Conservation (phyloP, 2,888 invertebrate species). For the Papilio elwesi region DNA sequence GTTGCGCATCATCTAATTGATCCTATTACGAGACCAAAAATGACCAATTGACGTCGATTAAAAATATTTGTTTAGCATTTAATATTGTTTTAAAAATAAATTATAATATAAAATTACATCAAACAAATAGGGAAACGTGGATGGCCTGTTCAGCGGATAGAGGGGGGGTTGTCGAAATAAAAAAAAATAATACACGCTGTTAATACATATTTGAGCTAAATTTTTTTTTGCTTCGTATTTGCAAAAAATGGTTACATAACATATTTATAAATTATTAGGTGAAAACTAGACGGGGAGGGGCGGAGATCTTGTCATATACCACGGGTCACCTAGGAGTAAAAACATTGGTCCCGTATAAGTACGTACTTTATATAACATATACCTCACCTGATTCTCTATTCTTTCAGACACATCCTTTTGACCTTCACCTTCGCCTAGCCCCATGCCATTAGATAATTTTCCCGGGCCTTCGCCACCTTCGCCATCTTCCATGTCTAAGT, state of each 20-base stretch:
- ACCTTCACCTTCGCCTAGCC: slow-evolving; percentile 96
- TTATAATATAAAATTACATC: too few relatives aligned
- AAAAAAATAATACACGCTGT: too few relatives aligned
- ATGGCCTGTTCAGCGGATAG: too few relatives aligned
- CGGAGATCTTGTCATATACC: too few relatives aligned
- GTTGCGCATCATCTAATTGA: slow-evolving; percentile 94
- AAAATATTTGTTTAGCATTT: too few relatives aligned
- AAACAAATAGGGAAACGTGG: too few relatives aligned
- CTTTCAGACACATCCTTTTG: slow-evolving; percentile 97
- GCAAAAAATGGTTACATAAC: too few relatives aligned
- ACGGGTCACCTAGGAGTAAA: too few relatives aligned
- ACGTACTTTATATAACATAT: background rate
- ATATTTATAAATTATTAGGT: background rate
- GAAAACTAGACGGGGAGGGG: background rate
- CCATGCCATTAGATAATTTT: slow-evolving; percentile 89
- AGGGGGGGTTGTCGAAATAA: background rate
- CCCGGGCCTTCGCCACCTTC: slow-evolving; percentile 86
- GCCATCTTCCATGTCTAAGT: slow-evolving; percentile 90
- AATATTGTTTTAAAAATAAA: too few relatives aligned
- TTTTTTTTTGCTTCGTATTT: background rate
- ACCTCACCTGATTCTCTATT: slow-evolving; percentile 86
- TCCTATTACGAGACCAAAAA: slow-evolving; percentile 86
- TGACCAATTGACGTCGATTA: too few relatives aligned
- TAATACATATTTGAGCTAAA: too few relatives aligned
- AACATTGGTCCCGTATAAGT: too few relatives aligned